Conservation (phyloP, 2,888 invertebrate species). For the Psylliodes chrysocephalus region DNA sequence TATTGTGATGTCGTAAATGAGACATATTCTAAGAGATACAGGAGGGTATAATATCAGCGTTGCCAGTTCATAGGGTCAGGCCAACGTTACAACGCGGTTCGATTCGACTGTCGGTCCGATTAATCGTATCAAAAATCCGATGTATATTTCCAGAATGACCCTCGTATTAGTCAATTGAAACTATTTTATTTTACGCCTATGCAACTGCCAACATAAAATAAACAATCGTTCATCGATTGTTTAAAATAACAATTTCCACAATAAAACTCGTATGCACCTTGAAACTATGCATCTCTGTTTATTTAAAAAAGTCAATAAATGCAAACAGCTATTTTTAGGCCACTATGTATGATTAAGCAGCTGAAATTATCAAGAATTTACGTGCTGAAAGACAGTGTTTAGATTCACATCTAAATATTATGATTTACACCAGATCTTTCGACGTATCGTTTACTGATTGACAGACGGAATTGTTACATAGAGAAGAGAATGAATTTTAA, state of each 20-base stretch:
- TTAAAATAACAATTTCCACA: constrained; percentile 3
- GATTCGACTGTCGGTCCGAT: too few species aligned
- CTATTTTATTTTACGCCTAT: neutral
- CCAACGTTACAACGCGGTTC: too few species aligned
- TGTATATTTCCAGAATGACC: too few species aligned
- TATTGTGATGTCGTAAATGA: too few species aligned
- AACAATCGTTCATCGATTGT: neutral
- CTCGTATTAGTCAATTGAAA: too few species aligned
- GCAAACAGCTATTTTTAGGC: constrained; percentile 47
- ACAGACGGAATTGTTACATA: constrained; percentile 30
- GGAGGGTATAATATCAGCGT: too few species aligned
- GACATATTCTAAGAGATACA: too few species aligned
- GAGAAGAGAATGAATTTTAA: neutral
- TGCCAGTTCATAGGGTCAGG: too few species aligned
- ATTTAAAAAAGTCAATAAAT: constrained; percentile 46
- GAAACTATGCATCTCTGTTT: constrained; percentile 21
- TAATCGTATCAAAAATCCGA: too few species aligned
- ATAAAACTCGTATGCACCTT: constrained; percentile 12
- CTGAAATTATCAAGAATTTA: constrained; percentile 56
- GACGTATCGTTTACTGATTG: constrained; percentile 38
- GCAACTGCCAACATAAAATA: neutral
- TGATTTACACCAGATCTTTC: constrained; percentile 54
- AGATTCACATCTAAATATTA: constrained; percentile 58
- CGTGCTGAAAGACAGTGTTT: constrained; percentile 57
- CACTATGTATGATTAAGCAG: constrained; percentile 51